Evolutionary conservation across 2,113 vertebrate species (phyloP), one percentile per base, ranked within the genome.

Genomic region (Pithys albifrons): DNA sequence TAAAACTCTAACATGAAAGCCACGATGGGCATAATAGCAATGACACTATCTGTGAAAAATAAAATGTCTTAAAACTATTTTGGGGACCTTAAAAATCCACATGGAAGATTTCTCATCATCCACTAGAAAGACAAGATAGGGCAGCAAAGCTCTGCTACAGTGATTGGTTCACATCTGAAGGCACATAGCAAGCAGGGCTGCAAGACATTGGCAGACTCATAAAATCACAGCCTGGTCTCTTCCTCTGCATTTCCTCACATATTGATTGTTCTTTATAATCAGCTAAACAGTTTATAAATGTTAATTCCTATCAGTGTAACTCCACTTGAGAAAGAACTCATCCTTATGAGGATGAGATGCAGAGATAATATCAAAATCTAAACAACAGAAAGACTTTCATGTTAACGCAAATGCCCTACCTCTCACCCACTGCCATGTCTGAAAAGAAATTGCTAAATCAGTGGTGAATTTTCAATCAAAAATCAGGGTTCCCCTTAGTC

Each of bases 91-190:
- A 35, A 71, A 71, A 76, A 88, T 28, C 19, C 12, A 4, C 37
- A 9, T 28, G 24, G 48, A 76, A 62, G 27, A 33, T 55, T 81
- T 39, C 4, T 71, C 16, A 39, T 67, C 17, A 3, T n/a, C 14
- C 8, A 9, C 39, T 8, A 43, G 48, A 23, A 82, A 66, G 65
- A 39, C 2, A 43, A 41, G 33, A 2, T 1, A 8, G 0, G 1
- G n/a, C 66, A 91, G 49, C 27, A 64, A 39, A 28, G 16, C 58
- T 72, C 39, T 72, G 57, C 2, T 1, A 4, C 22, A 16, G 22
- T 4, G 0, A 59, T 28, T 37, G 8, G 4, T 22, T 33, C 48
- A 4, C 0, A 3, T 3, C 31, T 25, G 43, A 27, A 59, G 69
- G 45, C 54, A 33, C 3, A 2, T 1, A 4, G 43, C 15, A 45